Evolutionary conservation across 30 jellyfish, hydroid and myxozoan genomes (phyloP).

Genomic region (Aurelia aurita complex sp. Pacific): DNA sequence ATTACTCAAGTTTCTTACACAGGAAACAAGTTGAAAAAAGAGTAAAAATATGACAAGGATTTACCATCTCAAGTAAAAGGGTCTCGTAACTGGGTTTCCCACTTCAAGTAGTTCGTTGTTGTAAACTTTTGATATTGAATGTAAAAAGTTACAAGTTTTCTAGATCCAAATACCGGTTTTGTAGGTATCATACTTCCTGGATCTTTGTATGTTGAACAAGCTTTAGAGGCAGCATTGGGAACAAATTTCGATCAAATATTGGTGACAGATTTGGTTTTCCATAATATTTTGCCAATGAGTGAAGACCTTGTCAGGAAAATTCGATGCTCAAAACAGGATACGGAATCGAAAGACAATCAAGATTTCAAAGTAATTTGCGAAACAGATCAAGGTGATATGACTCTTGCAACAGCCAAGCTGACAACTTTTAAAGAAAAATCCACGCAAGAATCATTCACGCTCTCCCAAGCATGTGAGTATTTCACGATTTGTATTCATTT

Average conservation of each 20-base stretch:
- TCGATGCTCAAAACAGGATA: neutral
- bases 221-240: conserved; percentile 49
- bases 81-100: no score
- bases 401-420: conserved; percentile 40
- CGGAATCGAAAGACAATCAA: neutral
- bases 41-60: no score
- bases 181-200: conserved; percentile 64
- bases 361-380: conserved; percentile 6
- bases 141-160: no score
- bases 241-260: conserved; percentile 28
- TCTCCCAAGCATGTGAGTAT: conserved; percentile 56
- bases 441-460: conserved; percentile 1
- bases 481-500: neutral
- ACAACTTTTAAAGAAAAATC: conserved; percentile 2
- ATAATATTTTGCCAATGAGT: conserved; percentile 43
- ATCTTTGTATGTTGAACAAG: conserved; percentile 56
- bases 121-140: no score
- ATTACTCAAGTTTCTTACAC: no score
- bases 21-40: no score
- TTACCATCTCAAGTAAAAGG: no score
- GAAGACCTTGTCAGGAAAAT: conserved; percentile 47
- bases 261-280: conserved; percentile 25
- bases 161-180: neutral
- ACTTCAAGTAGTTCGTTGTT: no score
- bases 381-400: conserved; percentile 41